A percentile compares a stretch with the other conserved stretches of the same genome.
Conservation (phyloP, 2,113 vertebrate genomes). For the Paracanthobrama guichenoti region DNA sequence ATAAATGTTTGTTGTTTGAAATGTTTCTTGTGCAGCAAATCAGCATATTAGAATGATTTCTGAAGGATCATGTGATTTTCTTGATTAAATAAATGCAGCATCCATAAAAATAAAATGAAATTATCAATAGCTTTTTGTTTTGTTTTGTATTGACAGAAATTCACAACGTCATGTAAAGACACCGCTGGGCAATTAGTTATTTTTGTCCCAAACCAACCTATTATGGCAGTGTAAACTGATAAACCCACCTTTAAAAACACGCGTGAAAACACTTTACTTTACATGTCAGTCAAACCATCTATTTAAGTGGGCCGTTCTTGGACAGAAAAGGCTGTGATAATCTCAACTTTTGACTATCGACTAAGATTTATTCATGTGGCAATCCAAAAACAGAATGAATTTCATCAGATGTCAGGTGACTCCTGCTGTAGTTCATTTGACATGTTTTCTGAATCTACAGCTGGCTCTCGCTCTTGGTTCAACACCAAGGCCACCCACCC, state of each 20-base stretch:
- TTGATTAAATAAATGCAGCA: background rate
- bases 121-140: background rate
- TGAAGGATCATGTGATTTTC: background rate
- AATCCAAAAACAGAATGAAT: background rate
- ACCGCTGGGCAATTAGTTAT: too few relatives aligned
- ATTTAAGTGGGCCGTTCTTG: background rate
- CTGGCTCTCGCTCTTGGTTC: slow-evolving; percentile 35
- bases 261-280: background rate
- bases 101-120: too few relatives aligned
- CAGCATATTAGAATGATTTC: background rate
- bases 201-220: too few relatives aligned
- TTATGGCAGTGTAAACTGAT: background rate
- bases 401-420: slow-evolving; percentile 17
- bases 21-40: background rate
- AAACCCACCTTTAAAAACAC: background rate
- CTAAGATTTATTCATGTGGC: background rate
- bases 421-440: background rate
- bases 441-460: slow-evolving; percentile 10
- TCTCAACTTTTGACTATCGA: background rate
- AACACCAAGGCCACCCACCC: slow-evolving; percentile 52
- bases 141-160: background rate
- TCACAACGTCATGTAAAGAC: too few relatives aligned
- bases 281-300: background rate
- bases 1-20: background rate
- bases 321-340: background rate